A percentile compares a stretch with the other conserved stretches of the same genome.
These are phyloP conservation scores for Amphipyra berbera DNA, from an alignment of 2,888 invertebrate species.

Conservation along the genomic window DNA sequence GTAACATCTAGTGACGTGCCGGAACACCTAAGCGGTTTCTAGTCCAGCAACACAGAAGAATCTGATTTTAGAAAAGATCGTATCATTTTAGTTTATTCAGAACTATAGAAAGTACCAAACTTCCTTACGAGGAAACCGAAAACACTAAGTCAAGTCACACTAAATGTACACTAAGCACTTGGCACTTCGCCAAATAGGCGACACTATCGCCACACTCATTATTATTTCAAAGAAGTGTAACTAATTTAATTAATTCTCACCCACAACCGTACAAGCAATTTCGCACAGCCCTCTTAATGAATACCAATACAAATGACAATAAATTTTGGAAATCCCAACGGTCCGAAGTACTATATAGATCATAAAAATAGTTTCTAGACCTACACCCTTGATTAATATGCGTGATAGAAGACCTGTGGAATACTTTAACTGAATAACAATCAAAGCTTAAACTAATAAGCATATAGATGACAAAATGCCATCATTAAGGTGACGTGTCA, in stretches of 20 bases:
- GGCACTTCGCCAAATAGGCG: conserved; percentile 20
- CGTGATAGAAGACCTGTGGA: conserved; percentile 22
- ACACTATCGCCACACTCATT: conserved; percentile 19
- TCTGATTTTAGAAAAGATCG: not conserved
- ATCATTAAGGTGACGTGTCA: conserved; percentile 31
- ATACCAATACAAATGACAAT: conserved; percentile 42
- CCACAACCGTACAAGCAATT: conserved; percentile 42
- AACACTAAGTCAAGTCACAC: not conserved
- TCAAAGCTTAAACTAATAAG: conserved; percentile 37
- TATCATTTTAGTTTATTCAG: not conserved
- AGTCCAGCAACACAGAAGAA: too few relatives aligned
- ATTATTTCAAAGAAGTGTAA: conserved; percentile 37
- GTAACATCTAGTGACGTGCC: too few relatives aligned
- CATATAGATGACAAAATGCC: conserved; percentile 44
- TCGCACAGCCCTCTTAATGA: conserved; percentile 39
- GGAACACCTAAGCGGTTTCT: too few relatives aligned
- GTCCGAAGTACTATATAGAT: conserved; percentile 23
- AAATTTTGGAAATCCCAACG: conserved; percentile 48
- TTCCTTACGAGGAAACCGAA: not conserved
- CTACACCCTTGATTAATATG: conserved; percentile 43
- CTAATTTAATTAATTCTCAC: conserved; percentile 50
- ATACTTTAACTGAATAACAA: conserved; percentile 46
- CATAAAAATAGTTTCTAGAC: conserved; percentile 50
- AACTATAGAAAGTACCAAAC: not conserved
- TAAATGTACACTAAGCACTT: conserved; percentile 14